phyloP scores from a whole-genome alignment of 2,797 vertebrate genomes.

The Selene dorsalis region DNA sequence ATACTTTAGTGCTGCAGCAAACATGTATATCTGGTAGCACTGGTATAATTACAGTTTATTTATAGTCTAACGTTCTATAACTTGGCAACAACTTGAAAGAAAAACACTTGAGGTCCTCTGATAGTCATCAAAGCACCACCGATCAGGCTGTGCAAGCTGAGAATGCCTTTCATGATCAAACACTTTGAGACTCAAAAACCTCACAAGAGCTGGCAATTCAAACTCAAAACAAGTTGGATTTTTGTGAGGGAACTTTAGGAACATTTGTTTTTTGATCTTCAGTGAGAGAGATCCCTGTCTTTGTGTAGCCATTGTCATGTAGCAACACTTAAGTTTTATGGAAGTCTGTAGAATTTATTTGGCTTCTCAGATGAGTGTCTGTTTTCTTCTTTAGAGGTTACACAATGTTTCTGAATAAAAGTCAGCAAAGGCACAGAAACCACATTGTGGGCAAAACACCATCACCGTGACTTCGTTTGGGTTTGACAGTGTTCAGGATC shows the following conservation, averaged over 20 bases:
- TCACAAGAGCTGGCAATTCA: constrained; percentile 43
- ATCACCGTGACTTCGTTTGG: not conserved
- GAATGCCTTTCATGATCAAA: constrained; percentile 77
- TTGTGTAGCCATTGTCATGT: constrained; percentile 19
- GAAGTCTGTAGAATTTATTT: constrained; percentile 1
- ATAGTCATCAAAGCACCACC: constrained; percentile 70
- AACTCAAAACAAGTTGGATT: constrained; percentile 44
- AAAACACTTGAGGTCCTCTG: constrained; percentile 64
- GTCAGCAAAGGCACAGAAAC: not conserved
- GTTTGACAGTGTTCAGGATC: constrained; percentile 2
- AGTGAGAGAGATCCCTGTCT: constrained; percentile 18
- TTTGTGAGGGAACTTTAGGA: constrained; percentile 41
- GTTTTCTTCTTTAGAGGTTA: constrained; percentile 9
- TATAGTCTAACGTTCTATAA: constrained; percentile 72
- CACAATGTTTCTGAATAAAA: not conserved
- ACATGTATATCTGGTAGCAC: constrained; percentile 67
- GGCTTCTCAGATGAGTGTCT: not conserved
- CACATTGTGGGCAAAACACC: not conserved
- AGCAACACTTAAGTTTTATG: constrained; percentile 16
- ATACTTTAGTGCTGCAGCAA: constrained; percentile 53
- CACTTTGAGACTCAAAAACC: constrained; percentile 49
- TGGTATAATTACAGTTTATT: constrained; percentile 80
- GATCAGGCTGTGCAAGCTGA: constrained; percentile 56
- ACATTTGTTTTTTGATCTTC: constrained; percentile 38
- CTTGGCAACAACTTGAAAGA: constrained; percentile 64